Conservation (phyloP, 2,888 invertebrate species). For the Cephus pulcher region DNA sequence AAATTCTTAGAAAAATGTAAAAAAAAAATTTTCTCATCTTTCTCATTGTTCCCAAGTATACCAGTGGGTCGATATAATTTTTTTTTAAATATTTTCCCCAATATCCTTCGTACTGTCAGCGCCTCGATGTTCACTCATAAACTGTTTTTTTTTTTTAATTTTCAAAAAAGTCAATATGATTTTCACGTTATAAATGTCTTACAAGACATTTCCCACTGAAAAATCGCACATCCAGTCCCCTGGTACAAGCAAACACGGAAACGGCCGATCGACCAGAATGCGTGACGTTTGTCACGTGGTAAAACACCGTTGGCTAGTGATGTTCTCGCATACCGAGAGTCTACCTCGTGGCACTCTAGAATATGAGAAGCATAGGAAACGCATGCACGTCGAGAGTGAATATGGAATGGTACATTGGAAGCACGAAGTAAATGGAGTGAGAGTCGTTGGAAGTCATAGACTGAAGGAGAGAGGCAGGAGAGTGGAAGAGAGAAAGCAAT, state of each 20-base stretch:
- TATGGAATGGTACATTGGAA: not conserved
- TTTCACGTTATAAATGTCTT: not conserved
- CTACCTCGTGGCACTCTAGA: not conserved
- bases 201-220: not conserved
- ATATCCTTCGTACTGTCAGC: not conserved
- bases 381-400: not conserved
- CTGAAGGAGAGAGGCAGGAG: constrained; percentile 1
- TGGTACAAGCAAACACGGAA: not conserved
- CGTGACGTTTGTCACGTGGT: not conserved
- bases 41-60: too few species aligned
- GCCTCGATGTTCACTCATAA: not conserved
- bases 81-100: too few species aligned
- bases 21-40: too few species aligned
- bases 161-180: not conserved
- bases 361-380: not conserved
- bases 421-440: not conserved
- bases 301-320: not conserved
- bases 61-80: too few species aligned
- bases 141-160: not conserved
- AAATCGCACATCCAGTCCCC: not conserved
- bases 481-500: constrained; percentile 6
- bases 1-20: too few species aligned
- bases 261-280: not conserved
- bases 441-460: not conserved
- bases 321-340: not conserved